phyloP scores from a whole-genome alignment of 1,140 invertebrate genomes.

The Hestina assimilis region DNA sequence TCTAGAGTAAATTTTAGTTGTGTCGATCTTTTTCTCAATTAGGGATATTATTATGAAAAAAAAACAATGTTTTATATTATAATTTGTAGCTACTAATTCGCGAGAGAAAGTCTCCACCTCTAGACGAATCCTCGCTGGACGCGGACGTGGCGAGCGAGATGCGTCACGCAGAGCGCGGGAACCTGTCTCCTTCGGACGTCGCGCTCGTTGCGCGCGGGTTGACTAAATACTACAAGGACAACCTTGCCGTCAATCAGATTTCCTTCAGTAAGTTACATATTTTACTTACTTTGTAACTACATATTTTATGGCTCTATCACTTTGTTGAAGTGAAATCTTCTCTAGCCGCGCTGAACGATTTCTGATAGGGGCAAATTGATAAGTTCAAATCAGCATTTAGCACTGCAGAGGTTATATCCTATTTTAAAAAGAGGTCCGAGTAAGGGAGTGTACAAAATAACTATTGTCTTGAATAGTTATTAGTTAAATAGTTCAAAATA shows the following conservation, averaged over 20 bases:
- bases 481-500: too few relatives aligned
- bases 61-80: neutral
- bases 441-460: too few relatives aligned
- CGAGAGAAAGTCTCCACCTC: conserved; percentile 32
- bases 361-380: too few relatives aligned
- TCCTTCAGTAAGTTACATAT: conserved; percentile 79
- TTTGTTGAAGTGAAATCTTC: neutral
- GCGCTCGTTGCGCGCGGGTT: conserved; percentile 76
- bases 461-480: too few relatives aligned
- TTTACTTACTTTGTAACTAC: too few relatives aligned
- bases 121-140: conserved; percentile 45
- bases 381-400: too few relatives aligned
- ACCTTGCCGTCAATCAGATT: conserved; percentile 86
- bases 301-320: neutral
- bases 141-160: conserved; percentile 73
- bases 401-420: too few relatives aligned
- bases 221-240: conserved; percentile 84
- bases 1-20: too few relatives aligned
- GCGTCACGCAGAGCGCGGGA: conserved; percentile 41
- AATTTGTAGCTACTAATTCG: conserved; percentile 39
- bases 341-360: too few relatives aligned
- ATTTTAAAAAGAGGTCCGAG: too few relatives aligned
- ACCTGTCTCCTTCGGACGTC: conserved; percentile 38
- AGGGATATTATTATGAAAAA: neutral
- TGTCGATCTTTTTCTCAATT: too few relatives aligned